phyloP scores from a whole-genome alignment of 2,797 vertebrate genomes.

The Furcifer pardalis region DNA sequence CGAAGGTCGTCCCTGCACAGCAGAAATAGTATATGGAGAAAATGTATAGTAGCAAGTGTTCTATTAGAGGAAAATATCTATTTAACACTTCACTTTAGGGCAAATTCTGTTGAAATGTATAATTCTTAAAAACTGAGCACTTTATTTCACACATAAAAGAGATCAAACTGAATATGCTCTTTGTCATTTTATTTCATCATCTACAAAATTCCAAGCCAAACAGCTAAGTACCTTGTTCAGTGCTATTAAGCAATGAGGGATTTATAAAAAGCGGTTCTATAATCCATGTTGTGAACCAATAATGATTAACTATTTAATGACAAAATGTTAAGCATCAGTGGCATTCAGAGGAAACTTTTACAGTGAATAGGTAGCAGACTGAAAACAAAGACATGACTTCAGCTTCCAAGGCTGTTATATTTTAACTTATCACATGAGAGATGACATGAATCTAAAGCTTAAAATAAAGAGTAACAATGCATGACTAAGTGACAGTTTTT shows the following conservation, averaged over 20 bases:
- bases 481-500: slow-evolving; percentile 34
- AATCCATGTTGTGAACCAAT: slow-evolving; percentile 16
- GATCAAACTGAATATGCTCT: not conserved
- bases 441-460: slow-evolving; percentile 44
- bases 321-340: slow-evolving; percentile 46
- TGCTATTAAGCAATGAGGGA: slow-evolving; percentile 16
- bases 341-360: not conserved
- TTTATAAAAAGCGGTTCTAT: not conserved
- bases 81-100: not conserved
- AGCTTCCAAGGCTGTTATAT: slow-evolving; percentile 34
- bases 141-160: not conserved
- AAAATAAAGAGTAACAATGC: slow-evolving; percentile 40
- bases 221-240: not conserved
- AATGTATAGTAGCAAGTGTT: not conserved
- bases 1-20: not conserved
- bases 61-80: not conserved
- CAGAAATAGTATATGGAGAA: not conserved
- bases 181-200: not conserved
- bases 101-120: not conserved
- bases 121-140: not conserved
- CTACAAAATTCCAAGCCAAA: not conserved
- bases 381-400: slow-evolving; percentile 29
- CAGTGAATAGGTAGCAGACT: slow-evolving; percentile 18
- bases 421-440: slow-evolving; percentile 38
- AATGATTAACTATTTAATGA: slow-evolving; percentile 38